Evolutionary conservation across 92 coral and sea anemone species (phyloP), one percentile per base, ranked within the genome.

Genomic region (Palythoa grandis): DNA sequence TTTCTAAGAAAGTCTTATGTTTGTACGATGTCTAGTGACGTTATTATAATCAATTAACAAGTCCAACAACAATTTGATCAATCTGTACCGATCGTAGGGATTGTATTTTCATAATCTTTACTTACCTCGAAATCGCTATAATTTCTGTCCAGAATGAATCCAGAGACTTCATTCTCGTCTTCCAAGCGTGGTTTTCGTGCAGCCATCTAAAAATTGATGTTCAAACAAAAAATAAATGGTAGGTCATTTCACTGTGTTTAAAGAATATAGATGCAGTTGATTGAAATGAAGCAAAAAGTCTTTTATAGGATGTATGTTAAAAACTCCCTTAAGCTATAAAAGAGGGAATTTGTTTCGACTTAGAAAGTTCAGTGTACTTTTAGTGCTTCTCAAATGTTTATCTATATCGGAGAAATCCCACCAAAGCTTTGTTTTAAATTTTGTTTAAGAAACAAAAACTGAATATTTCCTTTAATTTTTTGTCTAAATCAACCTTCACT

Each of bases 91-190:
- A n/a, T n/a, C n/a, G n/a, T n/a, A n/a, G n/a, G n/a, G n/a, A n/a
- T n/a, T n/a, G n/a, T n/a, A n/a, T n/a, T n/a, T n/a, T 47, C 4
- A 38, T 11, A 7, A 12, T 11, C 9, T 54, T 0, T n/a, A 54
- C 82, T 76, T 50, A 76, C 82, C 38, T 25, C 24, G 61, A 76
- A 76, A 0, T 53, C 61, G 61, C 37, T 50, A 25, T 76, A 76
- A 2, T 24, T 12, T 25, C 82, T 76, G 82, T 76, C 66, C 47
- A 76, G 65, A 24, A 53, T 22, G 25, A 76, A 52, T 9, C 39
- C 66, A 7, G 66, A 16, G 22, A 76, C 82, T 12, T 7, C 20
- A 54, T 54, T 53, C 0, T 25, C 7, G 82, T 53, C 66, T 10
- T 15, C 38, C 61, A 54, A 23, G 39, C 25, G 53, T 24, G n/a